A percentile compares a stretch with the other conserved stretches of the same genome.
Conservation (phyloP, 2,797 vertebrate genomes). For the Loriculus beryllinus region DNA sequence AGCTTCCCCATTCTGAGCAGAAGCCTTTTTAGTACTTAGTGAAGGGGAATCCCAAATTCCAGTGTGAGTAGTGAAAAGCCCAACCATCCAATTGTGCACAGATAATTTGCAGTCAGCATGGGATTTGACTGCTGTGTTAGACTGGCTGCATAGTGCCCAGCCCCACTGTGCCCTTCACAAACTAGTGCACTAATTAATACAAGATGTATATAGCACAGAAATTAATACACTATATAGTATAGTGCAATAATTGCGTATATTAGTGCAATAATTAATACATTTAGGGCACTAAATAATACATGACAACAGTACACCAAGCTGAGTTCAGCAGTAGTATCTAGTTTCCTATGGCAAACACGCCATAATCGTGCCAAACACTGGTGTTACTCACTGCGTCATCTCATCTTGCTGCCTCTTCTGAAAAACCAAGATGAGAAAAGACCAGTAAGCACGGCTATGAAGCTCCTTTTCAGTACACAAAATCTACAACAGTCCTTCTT, state of each 20-base stretch:
- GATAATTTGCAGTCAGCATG: background rate
- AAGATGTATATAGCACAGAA: background rate
- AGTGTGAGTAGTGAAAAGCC: background rate
- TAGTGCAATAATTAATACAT: background rate
- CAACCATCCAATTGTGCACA: background rate
- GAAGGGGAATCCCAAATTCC: background rate
- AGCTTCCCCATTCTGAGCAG: conserved; percentile 20
- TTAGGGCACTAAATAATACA: background rate
- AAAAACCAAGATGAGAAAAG: background rate
- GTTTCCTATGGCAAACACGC: background rate
- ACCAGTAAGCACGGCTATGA: background rate
- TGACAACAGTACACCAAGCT: background rate
- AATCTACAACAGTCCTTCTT: background rate
- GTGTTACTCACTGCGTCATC: background rate
- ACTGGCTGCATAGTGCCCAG: background rate
- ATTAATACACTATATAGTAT: background rate
- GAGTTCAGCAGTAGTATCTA: background rate
- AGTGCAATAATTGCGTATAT: background rate
- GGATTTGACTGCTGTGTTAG: background rate
- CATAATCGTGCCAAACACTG: background rate
- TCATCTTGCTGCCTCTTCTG: background rate
- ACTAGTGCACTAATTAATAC: background rate
- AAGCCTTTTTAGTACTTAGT: conserved; percentile 9
- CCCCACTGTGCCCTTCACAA: background rate
- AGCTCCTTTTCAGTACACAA: background rate